Evolutionary conservation across 2,888 invertebrate species (phyloP), one percentile per base, ranked within the genome.

Genomic region (Aphodius granarius): DNA sequence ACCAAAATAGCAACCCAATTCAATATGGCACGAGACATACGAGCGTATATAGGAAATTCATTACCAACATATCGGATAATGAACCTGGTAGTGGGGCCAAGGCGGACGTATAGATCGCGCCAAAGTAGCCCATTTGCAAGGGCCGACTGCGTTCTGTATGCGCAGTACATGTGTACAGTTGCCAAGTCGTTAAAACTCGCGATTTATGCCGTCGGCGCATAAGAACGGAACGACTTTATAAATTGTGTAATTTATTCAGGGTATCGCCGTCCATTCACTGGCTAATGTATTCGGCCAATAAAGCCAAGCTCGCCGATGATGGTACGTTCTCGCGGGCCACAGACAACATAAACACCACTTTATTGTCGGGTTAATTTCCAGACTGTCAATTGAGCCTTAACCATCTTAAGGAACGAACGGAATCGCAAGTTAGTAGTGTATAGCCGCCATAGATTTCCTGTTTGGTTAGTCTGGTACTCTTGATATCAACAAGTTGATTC

Each of bases 181-280:
- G 68, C 68, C 68, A 68, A 68, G 68, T 68, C 68, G 68, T 68
- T 68, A 68, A 68, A 68, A 22, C 68, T 17, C 72, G 72, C 72
- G 63, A 72, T 72, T 72, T 63, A 63, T 63, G 13, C 63, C 72
- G 72, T 17, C 63, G 72, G 72, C 63, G 75, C 77, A 73, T 72
- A 77, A 78, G 78, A 76, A 77, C 73, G 71, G 76, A 77, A 78
- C 72, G 78, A 73, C 77, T 75, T 79, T 78, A 77, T 79, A 78
- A 79, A 78, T 78, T 77, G 77, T 76, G 75, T 73, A 76, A 78
- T 78, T 78, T 79, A 78, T 78, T 78, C 77, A 71, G 73, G 72
- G 77, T 78, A 71, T 78, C 75, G 79, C 78, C 77, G 68, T 68
- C 22, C 21, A 68, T 43, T 43, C 43, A 68, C 68, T 19, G 68